Conservation (phyloP, 1,140 invertebrate species). For the Drosophila gunungcola region DNA sequence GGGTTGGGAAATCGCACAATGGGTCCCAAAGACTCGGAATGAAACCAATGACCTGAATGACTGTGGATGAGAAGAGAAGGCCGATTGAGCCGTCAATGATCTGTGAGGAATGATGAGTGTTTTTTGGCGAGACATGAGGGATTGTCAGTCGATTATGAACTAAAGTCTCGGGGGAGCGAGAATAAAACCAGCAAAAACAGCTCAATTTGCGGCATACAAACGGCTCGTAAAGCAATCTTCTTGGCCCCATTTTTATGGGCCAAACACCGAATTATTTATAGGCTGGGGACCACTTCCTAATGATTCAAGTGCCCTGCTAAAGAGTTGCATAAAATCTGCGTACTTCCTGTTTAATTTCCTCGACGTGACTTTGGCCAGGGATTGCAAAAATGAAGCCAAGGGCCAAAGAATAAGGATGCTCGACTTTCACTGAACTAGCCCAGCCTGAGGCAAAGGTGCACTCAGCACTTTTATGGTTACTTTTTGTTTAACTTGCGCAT, state of each 20-base stretch:
- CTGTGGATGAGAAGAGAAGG: slow-evolving; percentile 17
- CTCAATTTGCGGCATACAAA: slow-evolving; percentile 43
- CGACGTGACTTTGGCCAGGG: slow-evolving; percentile 54
- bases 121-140: slow-evolving; percentile 23
- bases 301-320: slow-evolving; percentile 53
- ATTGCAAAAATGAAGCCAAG: slow-evolving; percentile 3
- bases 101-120: slow-evolving; percentile 29
- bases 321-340: slow-evolving; percentile 48
- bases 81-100: slow-evolving; percentile 56
- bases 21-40: slow-evolving; percentile 2
- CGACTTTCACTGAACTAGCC: slow-evolving; percentile 44
- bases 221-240: slow-evolving; percentile 51
- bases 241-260: slow-evolving; percentile 29
- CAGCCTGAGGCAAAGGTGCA: slow-evolving; percentile 36
- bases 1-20: slow-evolving; percentile 11
- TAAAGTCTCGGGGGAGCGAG: neutral
- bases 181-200: neutral
- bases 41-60: slow-evolving; percentile 47
- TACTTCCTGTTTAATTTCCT: slow-evolving; percentile 73
- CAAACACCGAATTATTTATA: slow-evolving; percentile 52
- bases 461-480: slow-evolving; percentile 53
- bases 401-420: neutral
- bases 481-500: slow-evolving; percentile 37
- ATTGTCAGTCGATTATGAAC: slow-evolving; percentile 50
- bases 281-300: slow-evolving; percentile 45